phyloP scores from a whole-genome alignment of 2,113 vertebrate species.

The Polypterus bichir region DNA sequence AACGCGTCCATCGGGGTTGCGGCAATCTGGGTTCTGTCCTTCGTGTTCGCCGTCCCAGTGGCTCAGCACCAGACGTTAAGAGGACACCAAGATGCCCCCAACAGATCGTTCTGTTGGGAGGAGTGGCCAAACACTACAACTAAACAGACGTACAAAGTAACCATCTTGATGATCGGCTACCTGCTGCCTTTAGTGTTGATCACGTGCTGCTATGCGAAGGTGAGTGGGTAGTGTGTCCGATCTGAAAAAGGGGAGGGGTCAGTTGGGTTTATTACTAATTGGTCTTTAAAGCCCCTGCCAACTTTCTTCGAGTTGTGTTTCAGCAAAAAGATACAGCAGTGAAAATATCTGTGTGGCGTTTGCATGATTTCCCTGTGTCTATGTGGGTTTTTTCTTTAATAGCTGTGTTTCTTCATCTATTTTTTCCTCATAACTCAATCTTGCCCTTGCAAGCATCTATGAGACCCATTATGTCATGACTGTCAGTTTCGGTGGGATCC shows the following conservation, averaged over 20 bases:
- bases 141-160: constrained; percentile 48
- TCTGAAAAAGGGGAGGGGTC: too few species aligned
- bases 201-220: constrained; percentile 68
- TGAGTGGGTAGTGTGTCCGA: constrained; percentile 21
- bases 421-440: too few species aligned
- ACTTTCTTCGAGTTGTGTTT: too few species aligned
- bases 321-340: too few species aligned
- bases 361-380: too few species aligned
- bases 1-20: constrained; percentile 45
- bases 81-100: constrained; percentile 47
- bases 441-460: too few species aligned
- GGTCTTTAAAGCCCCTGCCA: not conserved
- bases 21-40: constrained; percentile 54
- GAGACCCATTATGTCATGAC: too few species aligned
- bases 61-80: constrained; percentile 56
- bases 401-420: too few species aligned
- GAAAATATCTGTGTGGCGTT: too few species aligned
- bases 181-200: constrained; percentile 66
- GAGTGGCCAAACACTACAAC: constrained; percentile 39
- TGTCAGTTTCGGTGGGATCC: too few species aligned
- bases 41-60: constrained; percentile 55
- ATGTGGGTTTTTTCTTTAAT: too few species aligned
- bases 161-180: constrained; percentile 57
- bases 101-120: constrained; percentile 75
- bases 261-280: not conserved